Base-by-base conservation (phyloP, 2,888 invertebrate species). In the Cosmia pyralina region DNA sequence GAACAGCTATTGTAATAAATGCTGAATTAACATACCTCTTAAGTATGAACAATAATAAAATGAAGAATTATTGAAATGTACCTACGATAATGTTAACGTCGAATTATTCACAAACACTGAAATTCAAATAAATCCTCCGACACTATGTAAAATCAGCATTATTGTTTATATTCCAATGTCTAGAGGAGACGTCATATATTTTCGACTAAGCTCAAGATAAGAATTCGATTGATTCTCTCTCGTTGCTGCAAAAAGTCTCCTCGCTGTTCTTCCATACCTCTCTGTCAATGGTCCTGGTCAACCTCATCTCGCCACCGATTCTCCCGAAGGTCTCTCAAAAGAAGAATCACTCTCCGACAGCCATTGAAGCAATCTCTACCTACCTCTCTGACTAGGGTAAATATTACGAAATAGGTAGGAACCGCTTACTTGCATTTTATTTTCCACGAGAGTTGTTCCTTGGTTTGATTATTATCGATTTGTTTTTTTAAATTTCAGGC, bases 221-320 rank as follows among this genome's bases (percentile, higher is more conserved):
- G 15, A 13, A 13, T n/a, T 41, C 7, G 2, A 22, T 62, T n/a
- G 11, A 0, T 67, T 2, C 38, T 38, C 5, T 38, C 2, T 0
- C 34, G 17, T 19, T 19, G 13, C 13, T 10, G 1, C 0, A 15
- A 5, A 15, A 22, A 15, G 2, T 19, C 6, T 15, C 5, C 4
- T n/a, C 38, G 8, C 0, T 4, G 2, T 10, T 38, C 7, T 2
- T n/a, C 1, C 7, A 38, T n/a, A 46, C 3, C 1, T 22, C 22
- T 10, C 5, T 44, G 19, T 6, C 13, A 53, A 5, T 10, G 3
- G 28, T 0, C 8, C 38, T 38, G 13, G n/a, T 7, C 19, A n/a
- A 7, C 1, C 0, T 8, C 22, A 17, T 62, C 11, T 11, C 4
- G 17, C 11, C 11, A 28, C 6, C 11, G 3, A 13, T 11, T 34